These are phyloP conservation scores for Falco punctatus DNA, from an alignment of 2,113 vertebrate species.

Conservation along the genomic window DNA sequence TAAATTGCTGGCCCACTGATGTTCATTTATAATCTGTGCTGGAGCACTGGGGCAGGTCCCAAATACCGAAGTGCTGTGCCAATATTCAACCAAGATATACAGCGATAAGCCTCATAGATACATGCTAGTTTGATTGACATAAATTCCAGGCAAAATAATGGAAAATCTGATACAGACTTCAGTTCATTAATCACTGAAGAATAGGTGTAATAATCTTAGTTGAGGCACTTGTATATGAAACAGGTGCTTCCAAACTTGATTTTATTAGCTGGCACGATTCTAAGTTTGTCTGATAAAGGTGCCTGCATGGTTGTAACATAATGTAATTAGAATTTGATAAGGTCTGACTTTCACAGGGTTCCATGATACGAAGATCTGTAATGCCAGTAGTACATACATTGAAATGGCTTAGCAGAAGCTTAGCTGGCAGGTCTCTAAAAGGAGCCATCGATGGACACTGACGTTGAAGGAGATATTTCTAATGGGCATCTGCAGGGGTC, in stretches of 20 bases:
- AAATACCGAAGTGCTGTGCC: not conserved
- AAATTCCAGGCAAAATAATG: slow-evolving; percentile 7
- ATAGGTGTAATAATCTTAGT: not conserved
- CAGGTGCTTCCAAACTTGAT: not conserved
- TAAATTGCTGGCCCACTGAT: not conserved
- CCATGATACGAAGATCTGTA: not conserved
- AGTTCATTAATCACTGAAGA: slow-evolving; percentile 11
- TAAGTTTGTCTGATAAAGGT: slow-evolving; percentile 11
- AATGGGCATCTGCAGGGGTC: not conserved
- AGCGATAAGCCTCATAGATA: not conserved
- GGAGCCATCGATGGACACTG: not conserved
- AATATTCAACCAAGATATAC: not conserved
- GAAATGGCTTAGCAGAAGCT: not conserved
- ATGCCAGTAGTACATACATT: not conserved
- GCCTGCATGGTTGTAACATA: not conserved
- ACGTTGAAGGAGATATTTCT: not conserved
- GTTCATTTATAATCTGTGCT: not conserved
- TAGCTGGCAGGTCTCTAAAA: not conserved
- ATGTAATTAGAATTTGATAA: not conserved
- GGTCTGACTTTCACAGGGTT: not conserved
- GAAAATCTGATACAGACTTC: slow-evolving; percentile 28
- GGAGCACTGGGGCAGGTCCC: not conserved
- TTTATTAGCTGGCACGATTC: not conserved
- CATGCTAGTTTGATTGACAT: not conserved
- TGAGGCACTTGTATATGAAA: not conserved